Percentiles rank a stretch among this genome's conserved stretches.
Evolutionary conservation across 2,797 vertebrate genomes (phyloP).

Genomic region (Falco biarmicus): DNA sequence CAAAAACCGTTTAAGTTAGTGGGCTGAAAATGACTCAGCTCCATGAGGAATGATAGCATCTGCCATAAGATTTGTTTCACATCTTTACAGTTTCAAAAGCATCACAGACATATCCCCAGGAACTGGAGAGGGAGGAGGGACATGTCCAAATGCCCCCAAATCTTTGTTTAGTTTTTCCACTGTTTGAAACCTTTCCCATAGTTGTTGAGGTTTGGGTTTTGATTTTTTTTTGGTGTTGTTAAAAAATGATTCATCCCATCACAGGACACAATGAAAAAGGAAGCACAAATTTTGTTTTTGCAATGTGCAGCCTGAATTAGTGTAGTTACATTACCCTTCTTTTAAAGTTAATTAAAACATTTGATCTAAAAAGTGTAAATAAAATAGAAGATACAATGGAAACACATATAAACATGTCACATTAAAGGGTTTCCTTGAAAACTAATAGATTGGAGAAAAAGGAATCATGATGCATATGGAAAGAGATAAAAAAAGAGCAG

Average conservation of each 20-base stretch:
- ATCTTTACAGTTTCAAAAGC: slow-evolving; percentile 44
- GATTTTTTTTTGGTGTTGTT: not conserved
- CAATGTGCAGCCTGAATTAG: not conserved
- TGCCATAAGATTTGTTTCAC: slow-evolving; percentile 52
- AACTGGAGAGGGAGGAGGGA: not conserved
- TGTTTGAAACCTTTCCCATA: not conserved
- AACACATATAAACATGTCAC: slow-evolving; percentile 41
- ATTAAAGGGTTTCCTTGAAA: slow-evolving; percentile 35
- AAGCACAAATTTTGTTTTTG: not conserved
- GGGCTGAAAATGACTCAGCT: slow-evolving; percentile 53
- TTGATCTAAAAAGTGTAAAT: slow-evolving; percentile 26
- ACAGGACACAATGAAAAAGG: not conserved
- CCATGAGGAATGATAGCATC: slow-evolving; percentile 37
- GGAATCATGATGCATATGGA: not conserved
- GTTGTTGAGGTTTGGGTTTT: no score
- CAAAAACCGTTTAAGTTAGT: slow-evolving; percentile 48
- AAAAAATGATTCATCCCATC: not conserved
- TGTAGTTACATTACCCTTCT: not conserved
- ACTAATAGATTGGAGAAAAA: not conserved
- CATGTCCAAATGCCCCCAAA: not conserved
- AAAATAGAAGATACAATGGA: slow-evolving; percentile 47
- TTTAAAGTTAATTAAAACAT: slow-evolving; percentile 27
- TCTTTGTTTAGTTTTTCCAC: slow-evolving; percentile 21
- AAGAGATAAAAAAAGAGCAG: slow-evolving; percentile 32
- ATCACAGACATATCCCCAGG: slow-evolving; percentile 7